Conservation (phyloP, 2,797 vertebrate species). For the Euthynnus affinis region DNA sequence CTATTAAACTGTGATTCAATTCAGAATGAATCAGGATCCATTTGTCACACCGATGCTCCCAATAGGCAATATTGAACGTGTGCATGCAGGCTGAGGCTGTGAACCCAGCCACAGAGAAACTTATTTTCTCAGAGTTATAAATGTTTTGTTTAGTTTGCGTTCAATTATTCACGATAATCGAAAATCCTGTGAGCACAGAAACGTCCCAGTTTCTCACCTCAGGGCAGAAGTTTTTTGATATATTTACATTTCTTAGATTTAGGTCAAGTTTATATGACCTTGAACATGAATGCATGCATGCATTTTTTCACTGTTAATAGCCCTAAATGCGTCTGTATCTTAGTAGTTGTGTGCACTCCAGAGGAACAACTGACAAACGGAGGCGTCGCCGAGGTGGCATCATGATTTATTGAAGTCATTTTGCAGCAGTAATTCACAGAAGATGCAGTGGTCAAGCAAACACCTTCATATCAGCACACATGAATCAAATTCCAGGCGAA, state of each 20-base stretch:
- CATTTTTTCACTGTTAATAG: no score
- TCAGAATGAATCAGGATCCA: not conserved
- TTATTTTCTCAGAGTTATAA: not conserved
- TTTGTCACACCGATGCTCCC: not conserved
- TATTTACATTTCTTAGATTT: no score
- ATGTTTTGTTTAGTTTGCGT: slow-evolving; percentile 4
- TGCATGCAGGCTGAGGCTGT: not conserved
- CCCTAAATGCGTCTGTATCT: no score
- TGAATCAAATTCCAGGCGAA: slow-evolving; percentile 31
- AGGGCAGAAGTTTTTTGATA: no score
- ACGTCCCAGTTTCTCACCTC: not conserved
- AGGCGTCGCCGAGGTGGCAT: slow-evolving; percentile 20
- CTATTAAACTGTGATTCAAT: slow-evolving; percentile 3
- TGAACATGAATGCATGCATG: no score
- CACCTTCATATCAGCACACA: slow-evolving; percentile 44
- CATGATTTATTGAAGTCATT: slow-evolving; percentile 68
- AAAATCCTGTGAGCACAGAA: not conserved
- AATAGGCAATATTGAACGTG: not conserved
- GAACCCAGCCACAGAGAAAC: not conserved
- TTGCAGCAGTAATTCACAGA: slow-evolving; percentile 54
- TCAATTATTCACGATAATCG: not conserved
- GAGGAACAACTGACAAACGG: slow-evolving; percentile 15
- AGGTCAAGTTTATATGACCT: no score
- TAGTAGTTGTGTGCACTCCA: not conserved
- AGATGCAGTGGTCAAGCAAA: slow-evolving; percentile 49